Conservation (phyloP, 2,888 invertebrate species). For the Mesorhabditis spiculigera region DNA sequence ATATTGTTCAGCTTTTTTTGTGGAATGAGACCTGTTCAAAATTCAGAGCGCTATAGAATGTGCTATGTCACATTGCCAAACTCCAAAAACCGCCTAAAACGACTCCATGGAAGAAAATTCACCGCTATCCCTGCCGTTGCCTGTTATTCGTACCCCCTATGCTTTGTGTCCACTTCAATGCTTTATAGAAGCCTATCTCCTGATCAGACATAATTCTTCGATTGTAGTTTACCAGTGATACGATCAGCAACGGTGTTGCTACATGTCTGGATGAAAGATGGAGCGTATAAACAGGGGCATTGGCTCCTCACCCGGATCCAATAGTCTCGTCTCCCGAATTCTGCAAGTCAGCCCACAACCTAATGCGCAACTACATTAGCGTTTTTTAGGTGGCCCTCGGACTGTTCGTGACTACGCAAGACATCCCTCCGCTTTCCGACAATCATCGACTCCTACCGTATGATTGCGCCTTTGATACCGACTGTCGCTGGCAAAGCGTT, state of each 20-base stretch:
- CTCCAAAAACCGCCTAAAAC: too few relatives aligned
- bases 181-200: too few relatives aligned
- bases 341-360: slow-evolving; percentile 11
- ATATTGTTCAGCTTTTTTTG: too few relatives aligned
- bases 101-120: too few relatives aligned
- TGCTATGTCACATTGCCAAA: too few relatives aligned
- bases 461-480: slow-evolving; percentile 50
- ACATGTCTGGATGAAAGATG: background rate
- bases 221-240: background rate
- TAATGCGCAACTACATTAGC: background rate
- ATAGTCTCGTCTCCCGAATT: slow-evolving; percentile 18
- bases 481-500: slow-evolving; percentile 41
- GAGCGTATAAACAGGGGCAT: background rate
- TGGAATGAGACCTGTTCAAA: too few relatives aligned
- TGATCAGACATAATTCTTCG: background rate
- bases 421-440: slow-evolving; percentile 38
- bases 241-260: background rate
- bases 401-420: slow-evolving; percentile 53
- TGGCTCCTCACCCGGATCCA: slow-evolving; percentile 3
- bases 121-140: too few relatives aligned
- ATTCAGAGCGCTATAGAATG: too few relatives aligned
- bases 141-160: too few relatives aligned
- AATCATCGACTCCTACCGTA: slow-evolving; percentile 36
- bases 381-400: slow-evolving; percentile 47
- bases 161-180: too few relatives aligned